Evolutionary conservation across 2,797 vertebrate genomes (phyloP), one percentile per base, ranked within the genome.

Genomic region (Leptodactylus fallax): DNA sequence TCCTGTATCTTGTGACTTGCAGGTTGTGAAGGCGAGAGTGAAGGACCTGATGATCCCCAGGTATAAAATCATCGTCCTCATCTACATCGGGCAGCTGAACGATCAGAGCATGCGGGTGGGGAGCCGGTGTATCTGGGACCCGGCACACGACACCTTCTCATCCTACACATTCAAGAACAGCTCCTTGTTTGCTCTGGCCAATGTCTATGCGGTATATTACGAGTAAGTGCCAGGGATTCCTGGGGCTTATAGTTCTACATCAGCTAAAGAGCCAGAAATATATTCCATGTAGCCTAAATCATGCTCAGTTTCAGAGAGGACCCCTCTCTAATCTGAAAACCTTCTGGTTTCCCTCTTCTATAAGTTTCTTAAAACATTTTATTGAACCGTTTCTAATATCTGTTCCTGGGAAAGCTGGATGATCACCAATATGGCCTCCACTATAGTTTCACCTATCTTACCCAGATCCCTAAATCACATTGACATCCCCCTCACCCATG

Each of bases 121-220:
- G 87, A 97, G 97, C 94, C 95, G 97, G 74, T 98, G 97, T 89
- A 95, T 99, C 79, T 98, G 98, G 98, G 96, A 98, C 8, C 92
- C 95, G 0, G 56, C 90, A 0, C 96, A 82, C 0, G 98, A 98
- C 87, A 96, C 93, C 0, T 96, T 96, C n/a, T 93, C 96, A 0
- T 96, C 96, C 0, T 95, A 94, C 0, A 91, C 93, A 17, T 97
- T 98, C 92, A 95, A 95, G 92, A 99, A 98, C 92, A 90, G 92
- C 82, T 97, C 96, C 0, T 94, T 99, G 16, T 97, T 96, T 51
- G 96, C 96, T 7, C 91, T 97, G 55, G 96, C 96, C 36, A 96
- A 91, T n/a, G 96, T 98, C 88, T 98, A 95, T 0, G 95, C 93
- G 0, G 92, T 98, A 89, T 98, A 98, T 91, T 95, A 93, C 83